Conservation (phyloP, 2,113 vertebrate species). For the Nettapus auritus region DNA sequence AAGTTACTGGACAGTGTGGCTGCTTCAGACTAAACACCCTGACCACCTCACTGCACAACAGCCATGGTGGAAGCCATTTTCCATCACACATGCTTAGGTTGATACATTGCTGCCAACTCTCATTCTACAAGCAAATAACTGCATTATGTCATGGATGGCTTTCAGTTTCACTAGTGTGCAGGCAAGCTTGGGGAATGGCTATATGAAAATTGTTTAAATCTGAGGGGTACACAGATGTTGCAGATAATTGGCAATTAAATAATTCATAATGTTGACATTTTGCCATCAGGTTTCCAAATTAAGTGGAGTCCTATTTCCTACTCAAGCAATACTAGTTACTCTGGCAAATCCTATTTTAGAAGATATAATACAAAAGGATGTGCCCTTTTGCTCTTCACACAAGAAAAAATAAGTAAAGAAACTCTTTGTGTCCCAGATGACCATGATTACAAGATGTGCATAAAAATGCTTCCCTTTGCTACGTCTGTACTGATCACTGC, state of each 20-base stretch:
- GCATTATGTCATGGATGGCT: not conserved
- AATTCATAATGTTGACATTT: not conserved
- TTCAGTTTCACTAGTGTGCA: not conserved
- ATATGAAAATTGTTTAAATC: not conserved
- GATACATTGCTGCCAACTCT: not conserved
- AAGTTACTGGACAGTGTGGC: not conserved
- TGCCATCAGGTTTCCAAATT: conserved; percentile 7
- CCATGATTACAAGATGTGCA: not conserved
- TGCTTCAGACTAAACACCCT: not conserved
- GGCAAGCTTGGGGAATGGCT: not conserved
- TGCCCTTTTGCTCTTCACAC: not conserved
- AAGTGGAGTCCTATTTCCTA: not conserved
- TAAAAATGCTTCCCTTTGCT: not conserved
- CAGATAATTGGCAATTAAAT: conserved; percentile 10
- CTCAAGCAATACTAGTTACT: not conserved
- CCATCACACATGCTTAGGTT: not conserved
- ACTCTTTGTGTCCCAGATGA: not conserved
- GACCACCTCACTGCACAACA: not conserved
- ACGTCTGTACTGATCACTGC: not conserved
- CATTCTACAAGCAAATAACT: not conserved
- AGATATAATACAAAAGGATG: not conserved
- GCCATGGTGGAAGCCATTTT: not conserved
- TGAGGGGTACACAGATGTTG: not conserved
- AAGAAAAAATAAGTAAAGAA: not conserved
- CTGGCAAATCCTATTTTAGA: not conserved